Conservation (phyloP, 2,113 vertebrate genomes). For the Callorhinus ursinus region DNA sequence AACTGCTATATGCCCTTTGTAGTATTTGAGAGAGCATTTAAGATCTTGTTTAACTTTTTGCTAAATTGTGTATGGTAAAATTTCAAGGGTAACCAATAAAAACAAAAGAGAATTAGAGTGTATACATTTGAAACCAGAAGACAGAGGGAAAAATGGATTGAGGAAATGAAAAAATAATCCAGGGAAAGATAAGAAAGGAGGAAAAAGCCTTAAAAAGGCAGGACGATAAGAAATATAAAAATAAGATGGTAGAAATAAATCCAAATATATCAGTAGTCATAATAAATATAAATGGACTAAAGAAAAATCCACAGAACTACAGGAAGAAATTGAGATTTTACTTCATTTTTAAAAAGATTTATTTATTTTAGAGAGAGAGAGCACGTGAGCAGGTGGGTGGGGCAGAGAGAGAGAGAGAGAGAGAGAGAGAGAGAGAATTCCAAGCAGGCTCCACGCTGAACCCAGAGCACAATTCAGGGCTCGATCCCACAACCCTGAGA, state of each 20-base stretch:
- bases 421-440: not conserved
- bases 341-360: not conserved
- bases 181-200: not conserved
- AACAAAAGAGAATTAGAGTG: not conserved
- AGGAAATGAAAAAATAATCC: not conserved
- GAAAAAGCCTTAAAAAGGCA: not conserved
- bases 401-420: too few species aligned
- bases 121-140: constrained; percentile 25
- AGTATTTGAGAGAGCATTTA: not conserved
- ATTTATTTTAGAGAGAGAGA: too few species aligned
- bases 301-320: not conserved
- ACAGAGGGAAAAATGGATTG: constrained; percentile 71
- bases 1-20: not conserved
- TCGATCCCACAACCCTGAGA: not conserved
- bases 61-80: not conserved
- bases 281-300: not conserved
- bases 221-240: not conserved
- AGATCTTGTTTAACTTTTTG: not conserved
- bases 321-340: not conserved
- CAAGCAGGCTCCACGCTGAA: not conserved
- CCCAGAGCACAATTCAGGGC: too few species aligned
- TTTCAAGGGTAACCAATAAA: not conserved
- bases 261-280: not conserved
- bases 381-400: too few species aligned
- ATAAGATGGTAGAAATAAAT: not conserved